Evolutionary conservation across 2,797 vertebrate genomes (phyloP).

Genomic region (Cyclopterus lumpus): DNA sequence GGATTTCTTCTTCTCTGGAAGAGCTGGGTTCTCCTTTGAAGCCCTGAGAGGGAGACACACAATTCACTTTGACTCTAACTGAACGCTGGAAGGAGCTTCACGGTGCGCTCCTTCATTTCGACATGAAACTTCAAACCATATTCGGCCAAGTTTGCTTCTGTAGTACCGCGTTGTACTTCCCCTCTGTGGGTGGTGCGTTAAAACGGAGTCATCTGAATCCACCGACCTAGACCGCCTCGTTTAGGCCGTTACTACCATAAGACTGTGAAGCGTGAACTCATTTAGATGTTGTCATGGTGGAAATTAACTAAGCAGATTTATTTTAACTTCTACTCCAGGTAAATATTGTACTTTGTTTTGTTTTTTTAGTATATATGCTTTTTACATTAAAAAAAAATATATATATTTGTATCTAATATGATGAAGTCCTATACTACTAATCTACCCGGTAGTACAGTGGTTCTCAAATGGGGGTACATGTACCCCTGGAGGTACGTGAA

Average conservation of each 20-base stretch:
- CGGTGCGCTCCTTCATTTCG: not conserved
- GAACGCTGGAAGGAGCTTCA: not conserved
- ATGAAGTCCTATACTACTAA: not conserved
- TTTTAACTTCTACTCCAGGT: not conserved
- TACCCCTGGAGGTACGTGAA: too few relatives aligned
- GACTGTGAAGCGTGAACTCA: not conserved
- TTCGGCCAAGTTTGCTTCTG: not conserved
- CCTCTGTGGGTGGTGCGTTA: not conserved
- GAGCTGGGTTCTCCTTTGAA: conserved; percentile 93
- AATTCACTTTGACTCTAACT: conserved; percentile 2
- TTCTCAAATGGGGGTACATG: too few relatives aligned
- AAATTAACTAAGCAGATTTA: not conserved
- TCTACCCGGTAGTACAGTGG: not conserved
- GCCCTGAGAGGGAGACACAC: conserved; percentile 82
- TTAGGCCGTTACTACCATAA: not conserved
- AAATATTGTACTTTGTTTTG: not conserved
- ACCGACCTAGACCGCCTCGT: not conserved
- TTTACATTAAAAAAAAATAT: not conserved
- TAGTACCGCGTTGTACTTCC: not conserved
- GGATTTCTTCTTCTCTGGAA: conserved; percentile 97
- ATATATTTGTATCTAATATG: not conserved
- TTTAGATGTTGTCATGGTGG: not conserved
- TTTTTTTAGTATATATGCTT: too few relatives aligned
- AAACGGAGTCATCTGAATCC: not conserved
- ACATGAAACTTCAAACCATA: not conserved